phyloP scores from a whole-genome alignment of 2,888 invertebrate species.

The Mamestra brassicae region DNA sequence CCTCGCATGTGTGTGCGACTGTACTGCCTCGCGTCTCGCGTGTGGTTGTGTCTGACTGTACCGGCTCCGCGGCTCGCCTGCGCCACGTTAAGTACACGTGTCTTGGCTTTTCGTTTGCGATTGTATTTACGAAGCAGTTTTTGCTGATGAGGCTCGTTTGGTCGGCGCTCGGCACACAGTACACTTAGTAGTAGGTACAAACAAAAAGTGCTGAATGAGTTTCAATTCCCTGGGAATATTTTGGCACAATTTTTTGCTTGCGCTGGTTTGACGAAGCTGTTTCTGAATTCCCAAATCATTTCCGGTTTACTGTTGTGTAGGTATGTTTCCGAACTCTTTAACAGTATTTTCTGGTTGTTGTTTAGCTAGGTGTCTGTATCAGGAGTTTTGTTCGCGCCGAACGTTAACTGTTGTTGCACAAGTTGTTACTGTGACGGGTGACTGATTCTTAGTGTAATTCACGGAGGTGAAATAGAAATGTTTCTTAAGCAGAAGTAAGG shows the following conservation, averaged over 20 bases:
- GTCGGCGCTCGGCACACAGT: neutral
- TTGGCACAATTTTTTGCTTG: conserved; percentile 3
- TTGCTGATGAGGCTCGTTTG: neutral
- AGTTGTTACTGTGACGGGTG: no score
- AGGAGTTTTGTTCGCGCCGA: no score
- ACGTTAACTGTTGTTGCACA: no score
- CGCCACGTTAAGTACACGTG: neutral
- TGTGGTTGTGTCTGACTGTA: no score
- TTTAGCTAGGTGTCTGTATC: neutral
- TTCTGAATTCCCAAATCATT: conserved; percentile 1
- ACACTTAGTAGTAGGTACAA: neutral
- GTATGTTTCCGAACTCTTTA: neutral
- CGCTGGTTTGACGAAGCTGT: neutral
- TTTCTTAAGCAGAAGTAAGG: neutral
- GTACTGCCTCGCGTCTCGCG: no score
- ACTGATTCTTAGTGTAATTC: no score
- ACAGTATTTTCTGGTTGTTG: neutral
- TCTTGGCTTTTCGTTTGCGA: conserved; percentile 1
- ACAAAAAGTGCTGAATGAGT: conserved; percentile 27
- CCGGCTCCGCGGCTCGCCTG: no score
- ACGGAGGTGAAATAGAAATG: neutral
- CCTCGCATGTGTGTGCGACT: no score
- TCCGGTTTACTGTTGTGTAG: conserved; percentile 1
- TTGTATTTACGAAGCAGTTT: conserved; percentile 14
- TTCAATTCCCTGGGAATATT: conserved; percentile 18